phyloP scores from a whole-genome alignment of 2,888 invertebrate genomes.

The Marronus borbonicus region DNA sequence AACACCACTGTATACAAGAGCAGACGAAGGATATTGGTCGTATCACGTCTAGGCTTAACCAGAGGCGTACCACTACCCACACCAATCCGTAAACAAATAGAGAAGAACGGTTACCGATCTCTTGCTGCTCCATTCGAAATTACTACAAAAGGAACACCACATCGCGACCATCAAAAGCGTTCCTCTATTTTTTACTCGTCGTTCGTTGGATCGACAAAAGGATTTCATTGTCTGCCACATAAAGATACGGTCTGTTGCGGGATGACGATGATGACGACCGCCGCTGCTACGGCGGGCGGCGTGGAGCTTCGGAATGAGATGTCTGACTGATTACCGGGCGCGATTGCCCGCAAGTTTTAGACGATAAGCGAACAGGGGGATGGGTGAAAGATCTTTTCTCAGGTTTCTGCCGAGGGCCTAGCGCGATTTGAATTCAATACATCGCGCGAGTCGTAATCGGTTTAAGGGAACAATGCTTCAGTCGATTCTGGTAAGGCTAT shows the following conservation, averaged over 20 bases:
- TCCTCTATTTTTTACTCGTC: not conserved
- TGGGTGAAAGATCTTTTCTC: not conserved
- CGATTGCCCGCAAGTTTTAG: conserved; percentile 14
- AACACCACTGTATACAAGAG: too few relatives aligned
- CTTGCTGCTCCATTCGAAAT: conserved; percentile 20
- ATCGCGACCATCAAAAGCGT: conserved; percentile 11
- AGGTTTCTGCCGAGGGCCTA: not conserved
- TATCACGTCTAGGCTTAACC: too few relatives aligned
- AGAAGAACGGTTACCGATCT: not conserved
- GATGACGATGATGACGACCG: not conserved
- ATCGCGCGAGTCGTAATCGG: not conserved
- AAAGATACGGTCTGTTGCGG: conserved; percentile 18
- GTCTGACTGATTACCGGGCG: conserved; percentile 12
- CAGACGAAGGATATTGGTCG: too few relatives aligned
- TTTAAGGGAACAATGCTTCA: not conserved
- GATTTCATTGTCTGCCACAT: conserved; percentile 20
- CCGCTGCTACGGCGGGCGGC: too few relatives aligned
- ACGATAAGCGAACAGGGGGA: conserved; percentile 3
- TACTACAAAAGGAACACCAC: conserved; percentile 15
- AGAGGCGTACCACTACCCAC: not conserved
- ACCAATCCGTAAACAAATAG: conserved; percentile 6
- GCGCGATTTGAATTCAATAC: conserved; percentile 14
- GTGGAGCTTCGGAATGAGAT: not conserved
- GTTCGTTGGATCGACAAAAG: not conserved
- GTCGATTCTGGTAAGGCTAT: not conserved